Base-by-base conservation (phyloP, 2,888 invertebrate species). In the Hyposoter dolosus region DNA sequence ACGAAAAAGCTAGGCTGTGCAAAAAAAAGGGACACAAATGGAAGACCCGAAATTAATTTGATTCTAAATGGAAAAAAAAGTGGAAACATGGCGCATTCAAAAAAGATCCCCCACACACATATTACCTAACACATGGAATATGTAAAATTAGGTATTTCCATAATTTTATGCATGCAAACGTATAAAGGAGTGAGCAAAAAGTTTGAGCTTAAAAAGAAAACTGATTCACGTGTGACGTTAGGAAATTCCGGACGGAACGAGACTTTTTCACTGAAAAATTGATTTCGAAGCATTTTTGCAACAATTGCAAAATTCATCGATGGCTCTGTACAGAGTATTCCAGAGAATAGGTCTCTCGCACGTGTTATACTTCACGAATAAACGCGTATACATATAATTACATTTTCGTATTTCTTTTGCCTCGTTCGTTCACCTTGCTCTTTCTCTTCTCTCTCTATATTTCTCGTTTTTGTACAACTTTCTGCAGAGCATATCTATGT, bases 401-500 rank as follows among this genome's bases (percentile, higher is more conserved):
- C 32, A 40, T 45, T 23, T 40, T 40, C 40, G 2, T 63, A 23
- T 45, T 63, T 75, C 32, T 32, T n/a, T n/a, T 12, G 2, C n/a
- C 6, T 23, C 9, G 17, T 75, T 23, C n/a, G 10, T 53, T 32
- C 32, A n/a, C 47, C 7, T 15, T n/a, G 40, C 40, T 40, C 40
- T 40, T 35, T 35, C 35, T 35, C 35, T 35, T 15, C 35, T 43
- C 56, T 32, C 32, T n/a, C 43, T 40, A 40, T 40, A 40, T 40
- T 40, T 40, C 40, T 40, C 40, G 40, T 40, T 35, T 35, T 35
- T 35, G 43, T n/a, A 0, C 17, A 74, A 23, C 5, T 53, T 75
- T 53, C 10, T 28, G 1, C 56, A 9, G 19, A 65, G 40, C 65
- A 40, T 40, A 6, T 72, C 32, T 32, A 65, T 83, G 63, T 78